A percentile compares a stretch with the other conserved stretches of the same genome.
Evolutionary conservation across 1,140 invertebrate genomes (phyloP).

Genomic region (Tyrophagus putrescentiae): DNA sequence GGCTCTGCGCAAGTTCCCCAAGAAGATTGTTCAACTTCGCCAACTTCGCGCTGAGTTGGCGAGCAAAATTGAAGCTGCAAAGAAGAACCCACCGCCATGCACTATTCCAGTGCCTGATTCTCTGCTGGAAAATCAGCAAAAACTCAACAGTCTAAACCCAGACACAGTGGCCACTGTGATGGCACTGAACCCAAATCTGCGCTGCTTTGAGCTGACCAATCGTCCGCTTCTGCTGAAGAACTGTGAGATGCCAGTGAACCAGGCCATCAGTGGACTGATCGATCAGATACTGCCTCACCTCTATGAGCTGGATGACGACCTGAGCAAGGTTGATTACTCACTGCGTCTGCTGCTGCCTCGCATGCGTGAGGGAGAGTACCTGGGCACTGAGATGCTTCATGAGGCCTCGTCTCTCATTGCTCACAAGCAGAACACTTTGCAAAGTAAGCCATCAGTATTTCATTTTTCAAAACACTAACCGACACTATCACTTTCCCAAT

Average conservation of each 20-base stretch:
- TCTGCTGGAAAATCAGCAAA: background rate
- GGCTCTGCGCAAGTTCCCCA: background rate
- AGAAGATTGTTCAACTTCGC: background rate
- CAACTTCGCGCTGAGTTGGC: background rate
- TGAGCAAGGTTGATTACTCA: background rate
- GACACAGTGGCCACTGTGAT: background rate
- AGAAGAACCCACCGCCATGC: background rate
- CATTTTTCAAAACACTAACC: no score
- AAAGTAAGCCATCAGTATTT: background rate
- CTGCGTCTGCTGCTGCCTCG: background rate
- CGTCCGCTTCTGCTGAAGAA: background rate
- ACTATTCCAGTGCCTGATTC: conserved; percentile 1
- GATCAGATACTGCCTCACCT: background rate
- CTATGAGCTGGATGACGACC: background rate
- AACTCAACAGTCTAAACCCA: background rate
- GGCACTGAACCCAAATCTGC: background rate
- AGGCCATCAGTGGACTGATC: background rate
- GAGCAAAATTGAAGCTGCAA: background rate
- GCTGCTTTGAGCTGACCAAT: background rate
- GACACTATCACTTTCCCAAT: background rate
- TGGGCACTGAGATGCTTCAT: conserved; percentile 5
- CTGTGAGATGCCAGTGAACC: background rate
- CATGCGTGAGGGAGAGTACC: conserved; percentile 7
- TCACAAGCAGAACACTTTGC: background rate
- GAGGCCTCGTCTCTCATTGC: no score